Conservation (phyloP, 2,797 vertebrate species). For the Leptatherina wallacei region DNA sequence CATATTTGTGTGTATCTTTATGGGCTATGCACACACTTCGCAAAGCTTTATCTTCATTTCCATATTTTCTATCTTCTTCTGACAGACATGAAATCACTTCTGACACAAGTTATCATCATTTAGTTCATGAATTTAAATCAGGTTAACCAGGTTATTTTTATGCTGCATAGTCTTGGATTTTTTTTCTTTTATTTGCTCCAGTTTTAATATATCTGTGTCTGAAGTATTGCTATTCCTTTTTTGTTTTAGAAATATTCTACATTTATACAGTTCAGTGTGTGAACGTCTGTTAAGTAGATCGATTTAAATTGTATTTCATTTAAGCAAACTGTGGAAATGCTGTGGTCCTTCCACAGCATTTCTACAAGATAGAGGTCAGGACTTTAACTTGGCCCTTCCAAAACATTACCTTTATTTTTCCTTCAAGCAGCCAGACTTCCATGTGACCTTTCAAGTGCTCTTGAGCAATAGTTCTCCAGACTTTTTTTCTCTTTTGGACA, state of each 20-base stretch:
- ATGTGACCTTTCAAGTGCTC: no score
- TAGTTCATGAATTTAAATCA: constrained; percentile 28
- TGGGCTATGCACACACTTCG: constrained; percentile 8
- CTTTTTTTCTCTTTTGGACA: no score
- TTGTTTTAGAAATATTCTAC: not conserved
- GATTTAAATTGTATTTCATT: no score
- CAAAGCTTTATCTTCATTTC: constrained; percentile 19
- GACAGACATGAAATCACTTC: constrained; percentile 23
- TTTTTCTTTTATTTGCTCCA: not conserved
- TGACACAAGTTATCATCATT: constrained; percentile 28
- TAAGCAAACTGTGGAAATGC: no score
- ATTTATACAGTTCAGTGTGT: no score
- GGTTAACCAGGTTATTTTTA: not conserved
- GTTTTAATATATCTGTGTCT: constrained; percentile 5
- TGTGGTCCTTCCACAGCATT: not conserved
- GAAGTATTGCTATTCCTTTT: not conserved
- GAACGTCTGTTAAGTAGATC: no score
- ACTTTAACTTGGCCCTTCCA: not conserved
- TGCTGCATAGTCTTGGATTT: not conserved
- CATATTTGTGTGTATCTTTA: constrained; percentile 7
- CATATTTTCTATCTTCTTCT: constrained; percentile 28
- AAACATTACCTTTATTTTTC: not conserved
- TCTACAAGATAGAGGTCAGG: not conserved
- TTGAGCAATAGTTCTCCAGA: no score
- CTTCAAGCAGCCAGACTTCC: no score